Evolutionary conservation across 2,797 vertebrate species (phyloP), one percentile per base, ranked within the genome.

Genomic region (Harpagifer antarcticus): DNA sequence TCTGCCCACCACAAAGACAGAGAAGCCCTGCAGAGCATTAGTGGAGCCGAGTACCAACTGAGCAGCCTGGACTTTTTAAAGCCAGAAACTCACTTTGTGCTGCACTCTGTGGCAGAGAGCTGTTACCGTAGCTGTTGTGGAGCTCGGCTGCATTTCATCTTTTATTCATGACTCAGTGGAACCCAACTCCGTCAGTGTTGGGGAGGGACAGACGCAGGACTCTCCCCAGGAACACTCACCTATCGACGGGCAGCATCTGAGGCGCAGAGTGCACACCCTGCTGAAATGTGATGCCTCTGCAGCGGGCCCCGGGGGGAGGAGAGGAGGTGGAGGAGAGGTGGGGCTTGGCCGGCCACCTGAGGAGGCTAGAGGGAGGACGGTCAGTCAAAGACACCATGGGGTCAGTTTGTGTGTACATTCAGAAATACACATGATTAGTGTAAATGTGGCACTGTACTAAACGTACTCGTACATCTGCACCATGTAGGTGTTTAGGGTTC

Each of bases 91-190:
- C 33, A 69, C 44, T 55, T 20, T 47, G 68, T 43, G 49, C 42
- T 63, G 20, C 14, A 7, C 27, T 63, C 56, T 66, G 62, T 33
- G 15, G 37, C 53, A 66, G 59, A 67, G 82, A 74, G 49, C 72
- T 16, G 73, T 60, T 58, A 77, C 53, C 61, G 60, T 56, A 57
- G 66, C 79, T 53, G 77, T 17, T 58, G 83, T 73, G 71, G 78
- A 19, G 84, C 86, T 84, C 66, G 47, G 74, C 88, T 91, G 78
- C 74, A 68, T 70, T 83, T 81, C 55, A 94, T 95, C 83, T 92
- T 95, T 95, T 86, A 95, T 94, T 91, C 89, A 94, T 94, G 95
- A 95, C 88, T 84, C 89, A 74, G 88, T 91, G 92, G 91, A 95
- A 95, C 93, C 81, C 74, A 91, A 94, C 89, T 92, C 92, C 88